Evolutionary conservation across 1,140 invertebrate genomes (phyloP).

Genomic region (Heliconius nattereri): DNA sequence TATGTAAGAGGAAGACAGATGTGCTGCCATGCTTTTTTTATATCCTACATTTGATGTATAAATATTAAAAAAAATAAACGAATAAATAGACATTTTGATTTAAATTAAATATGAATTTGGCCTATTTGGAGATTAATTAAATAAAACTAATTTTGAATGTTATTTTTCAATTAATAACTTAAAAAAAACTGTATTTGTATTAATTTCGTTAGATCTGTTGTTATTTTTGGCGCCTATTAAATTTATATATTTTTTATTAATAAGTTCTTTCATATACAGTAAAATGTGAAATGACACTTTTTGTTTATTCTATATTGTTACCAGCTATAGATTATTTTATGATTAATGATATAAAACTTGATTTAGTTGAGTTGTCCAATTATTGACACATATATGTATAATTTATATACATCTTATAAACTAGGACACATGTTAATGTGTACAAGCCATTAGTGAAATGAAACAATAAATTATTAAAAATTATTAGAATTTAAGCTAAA

Average conservation of each 20-base stretch:
- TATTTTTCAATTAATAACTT: background rate
- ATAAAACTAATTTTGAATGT: background rate
- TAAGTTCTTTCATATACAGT: background rate
- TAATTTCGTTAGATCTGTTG: background rate
- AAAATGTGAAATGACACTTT: background rate
- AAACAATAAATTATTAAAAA: constrained; percentile 50
- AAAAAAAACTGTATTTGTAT: background rate
- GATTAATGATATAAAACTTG: background rate
- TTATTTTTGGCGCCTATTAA: background rate
- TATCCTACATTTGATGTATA: background rate
- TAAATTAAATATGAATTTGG: too few relatives aligned
- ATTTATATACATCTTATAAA: constrained; percentile 12
- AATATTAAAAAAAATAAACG: background rate
- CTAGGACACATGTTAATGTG: constrained; percentile 35
- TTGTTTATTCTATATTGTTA: background rate
- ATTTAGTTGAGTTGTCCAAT: background rate
- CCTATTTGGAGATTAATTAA: background rate
- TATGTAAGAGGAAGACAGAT: constrained; percentile 11
- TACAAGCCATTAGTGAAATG: constrained; percentile 66
- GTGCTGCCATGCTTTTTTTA: background rate
- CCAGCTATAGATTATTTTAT: background rate
- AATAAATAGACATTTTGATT: background rate
- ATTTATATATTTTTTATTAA: background rate
- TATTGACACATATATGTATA: background rate
- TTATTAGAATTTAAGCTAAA: constrained; percentile 27